Conservation (phyloP, 2,113 vertebrate species). For the Coturnix japonica region DNA sequence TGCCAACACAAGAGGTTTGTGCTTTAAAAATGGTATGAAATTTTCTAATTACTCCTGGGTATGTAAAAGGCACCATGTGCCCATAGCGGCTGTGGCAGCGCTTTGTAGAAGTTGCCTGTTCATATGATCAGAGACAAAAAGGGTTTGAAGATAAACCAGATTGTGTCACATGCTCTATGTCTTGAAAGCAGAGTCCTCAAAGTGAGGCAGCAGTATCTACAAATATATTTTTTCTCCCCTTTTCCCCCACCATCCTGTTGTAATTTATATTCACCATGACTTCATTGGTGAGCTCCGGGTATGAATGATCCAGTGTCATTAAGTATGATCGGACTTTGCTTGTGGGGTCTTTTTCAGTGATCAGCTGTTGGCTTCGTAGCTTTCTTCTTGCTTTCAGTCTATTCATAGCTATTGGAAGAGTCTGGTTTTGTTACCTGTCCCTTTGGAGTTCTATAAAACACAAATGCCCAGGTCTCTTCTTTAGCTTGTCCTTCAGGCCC, state of each 20-base stretch:
- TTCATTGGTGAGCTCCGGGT: background rate
- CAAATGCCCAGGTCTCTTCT: accelerated
- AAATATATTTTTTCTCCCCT: background rate
- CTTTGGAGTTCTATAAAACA: background rate
- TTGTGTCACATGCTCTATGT: background rate
- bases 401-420: background rate
- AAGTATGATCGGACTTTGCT: background rate
- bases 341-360: background rate
- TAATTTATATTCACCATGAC: background rate
- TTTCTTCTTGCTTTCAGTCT: background rate
- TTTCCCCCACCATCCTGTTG: background rate
- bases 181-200: background rate
- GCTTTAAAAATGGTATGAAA: background rate
- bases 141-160: background rate
- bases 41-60: background rate
- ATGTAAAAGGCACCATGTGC: background rate
- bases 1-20: background rate
- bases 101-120: background rate
- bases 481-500: background rate
- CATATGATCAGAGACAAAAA: background rate
- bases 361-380: background rate
- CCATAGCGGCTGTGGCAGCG: background rate
- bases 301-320: background rate
- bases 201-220: background rate
- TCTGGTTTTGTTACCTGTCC: background rate